Evolutionary conservation across 2,113 vertebrate species (phyloP).

Genomic region (Cricetomys ansorgei): DNA sequence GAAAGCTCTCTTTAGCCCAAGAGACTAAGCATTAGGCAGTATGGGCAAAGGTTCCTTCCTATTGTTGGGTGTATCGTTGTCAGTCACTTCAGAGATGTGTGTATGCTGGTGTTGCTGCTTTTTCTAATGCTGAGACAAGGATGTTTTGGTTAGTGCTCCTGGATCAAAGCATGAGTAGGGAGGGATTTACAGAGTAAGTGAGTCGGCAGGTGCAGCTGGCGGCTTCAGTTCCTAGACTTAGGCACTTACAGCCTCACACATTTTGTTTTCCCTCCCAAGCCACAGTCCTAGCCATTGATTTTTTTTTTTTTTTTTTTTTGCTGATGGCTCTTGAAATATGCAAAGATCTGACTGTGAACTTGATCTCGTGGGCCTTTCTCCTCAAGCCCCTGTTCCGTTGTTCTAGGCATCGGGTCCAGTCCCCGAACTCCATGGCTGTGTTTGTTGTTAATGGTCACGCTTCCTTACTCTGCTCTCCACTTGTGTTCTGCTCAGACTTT

Average conservation of each 20-base stretch:
- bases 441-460: not conserved
- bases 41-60: not conserved
- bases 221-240: not conserved
- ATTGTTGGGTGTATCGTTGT: not conserved
- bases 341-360: not conserved
- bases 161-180: not conserved
- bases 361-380: not conserved
- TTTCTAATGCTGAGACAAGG: not conserved
- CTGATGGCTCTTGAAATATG: conserved; percentile 38
- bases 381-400: not conserved
- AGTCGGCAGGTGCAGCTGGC: not conserved
- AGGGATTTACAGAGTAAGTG: not conserved
- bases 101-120: not conserved
- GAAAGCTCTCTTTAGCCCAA: not conserved
- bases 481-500: not conserved
- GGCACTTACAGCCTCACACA: not conserved
- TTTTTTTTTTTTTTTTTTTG: not conserved
- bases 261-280: not conserved
- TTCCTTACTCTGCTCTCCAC: not conserved
- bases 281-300: not conserved
- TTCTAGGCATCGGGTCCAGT: not conserved
- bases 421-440: not conserved
- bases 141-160: conserved; percentile 31
- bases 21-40: not conserved
- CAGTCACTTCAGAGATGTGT: not conserved